Evolutionary conservation across 2,797 vertebrate species (phyloP), one percentile per base, ranked within the genome.

Genomic region (Prionace glauca): DNA sequence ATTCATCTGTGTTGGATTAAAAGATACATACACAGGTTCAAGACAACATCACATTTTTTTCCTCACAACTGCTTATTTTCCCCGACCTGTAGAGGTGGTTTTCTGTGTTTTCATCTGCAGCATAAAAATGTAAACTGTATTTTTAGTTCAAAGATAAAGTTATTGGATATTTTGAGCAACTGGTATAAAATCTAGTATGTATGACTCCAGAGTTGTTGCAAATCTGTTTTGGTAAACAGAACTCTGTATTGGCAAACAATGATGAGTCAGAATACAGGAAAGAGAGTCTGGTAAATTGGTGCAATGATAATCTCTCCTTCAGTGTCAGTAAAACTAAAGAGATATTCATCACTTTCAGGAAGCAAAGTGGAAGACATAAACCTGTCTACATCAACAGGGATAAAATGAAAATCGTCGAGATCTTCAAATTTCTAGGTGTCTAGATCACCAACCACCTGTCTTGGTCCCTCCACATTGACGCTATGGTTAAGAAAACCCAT

Each of bases 1-100:
- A 77, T 97, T 97, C 91, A 96, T 95, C 98, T 99, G 96, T 62
- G 96, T 96, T 97, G 96, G 96, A 71, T 88, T 87, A 67, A 90
- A 87, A 9, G 41, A 84, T 84, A 45, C 81, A 84, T 84, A 41
- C 20, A 5, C 41, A 91, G 65, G 88, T 91, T n/a, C 26, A 91
- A 65, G 29, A 67, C 20, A 36, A 92, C 4, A 92, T 36, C 65
- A 69, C 20, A 69, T 11, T 41, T 84, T 11, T n/a, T 5, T 92
- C 62, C 18, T 36, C 18, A 67, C 36, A 60, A 14, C 18, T 92
- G 36, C 62, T 9, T 67, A 92, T 67, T 67, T 69, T 18, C 11
- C 8, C 29, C n/a, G 87, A 32, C 60, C 62, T 69, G 24, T 41
- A 24, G 69, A 41, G n/a, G 9, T 90, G 56, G 0, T 8, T 91